Evolutionary conservation across 2,113 vertebrate genomes (phyloP), one percentile per base, ranked within the genome.

Genomic region (Aptenodytes patagonicus): DNA sequence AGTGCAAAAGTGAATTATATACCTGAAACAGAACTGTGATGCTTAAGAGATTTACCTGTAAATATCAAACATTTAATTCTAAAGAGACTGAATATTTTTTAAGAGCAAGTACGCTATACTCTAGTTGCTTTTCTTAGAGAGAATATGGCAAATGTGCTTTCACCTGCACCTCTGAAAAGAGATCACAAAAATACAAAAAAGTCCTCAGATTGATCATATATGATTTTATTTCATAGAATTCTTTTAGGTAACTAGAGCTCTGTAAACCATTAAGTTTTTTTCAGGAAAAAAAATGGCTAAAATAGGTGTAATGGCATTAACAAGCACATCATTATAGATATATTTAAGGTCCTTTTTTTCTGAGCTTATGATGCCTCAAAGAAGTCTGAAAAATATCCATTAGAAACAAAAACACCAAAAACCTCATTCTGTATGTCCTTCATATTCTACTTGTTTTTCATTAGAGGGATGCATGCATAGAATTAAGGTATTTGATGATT

Each of bases 401-500:
- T 60, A 70, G 32, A 57, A 93, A 68, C 10, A 77, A 68, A 64
- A 28, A 0, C 11, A 76, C 8, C 2, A 65, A 70, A 84, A 93
- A 58, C 6, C 7, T 55, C 49, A 19, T 10, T 29, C 36, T 68
- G 11, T 55, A 42, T 76, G 46, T 95, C 83, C 93, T 95, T 92
- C 75, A 90, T 70, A 83, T 87, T 93, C 69, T 49, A 84, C 83
- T 84, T 94, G 72, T 44, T 90, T 93, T 92, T 95, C 86, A 90
- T 93, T 65, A 97, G 75, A 64, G 40, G 7, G 80, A 89, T 49
- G 57, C 75, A 91, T 83, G 89, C 66, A 90, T 13, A 87, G 92
- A 95, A 97, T 92, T 95, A 95, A 95, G 52, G 60, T 93, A 92
- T 92, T 91, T 86, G 88, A 97, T 94, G 91, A 94, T 95, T 97